phyloP scores from a whole-genome alignment of 2,797 vertebrate genomes.

The Morelia viridis region DNA sequence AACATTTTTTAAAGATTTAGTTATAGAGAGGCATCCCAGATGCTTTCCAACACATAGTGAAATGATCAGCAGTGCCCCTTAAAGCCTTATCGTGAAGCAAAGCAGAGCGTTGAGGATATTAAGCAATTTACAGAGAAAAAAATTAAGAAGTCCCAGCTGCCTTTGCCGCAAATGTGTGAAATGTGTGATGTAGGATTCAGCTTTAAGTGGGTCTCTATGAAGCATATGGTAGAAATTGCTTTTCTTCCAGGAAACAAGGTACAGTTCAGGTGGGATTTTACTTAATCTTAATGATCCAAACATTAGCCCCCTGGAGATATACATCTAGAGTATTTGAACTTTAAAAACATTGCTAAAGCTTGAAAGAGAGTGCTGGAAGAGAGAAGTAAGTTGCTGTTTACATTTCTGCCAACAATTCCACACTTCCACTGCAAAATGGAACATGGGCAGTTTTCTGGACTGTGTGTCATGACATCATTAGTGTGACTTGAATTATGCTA shows the following conservation, averaged over 20 bases:
- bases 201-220: neutral
- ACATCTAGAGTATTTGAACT: neutral
- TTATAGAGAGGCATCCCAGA: neutral
- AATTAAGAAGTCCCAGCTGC: neutral
- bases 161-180: neutral
- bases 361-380: neutral
- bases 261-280: neutral
- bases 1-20: neutral
- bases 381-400: neutral
- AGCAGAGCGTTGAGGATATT: rapidly evolving
- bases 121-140: neutral
- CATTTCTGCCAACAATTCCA: neutral
- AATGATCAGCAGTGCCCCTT: too few species aligned
- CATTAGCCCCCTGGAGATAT: neutral
- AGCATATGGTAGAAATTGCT: neutral
- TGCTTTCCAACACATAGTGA: neutral
- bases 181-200: neutral
- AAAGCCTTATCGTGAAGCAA: neutral
- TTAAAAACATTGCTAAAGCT: neutral
- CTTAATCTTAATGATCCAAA: neutral
- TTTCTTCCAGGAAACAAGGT: neutral
- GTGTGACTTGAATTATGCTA: too few species aligned
- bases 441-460: neutral
- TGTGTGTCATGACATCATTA: too few species aligned
- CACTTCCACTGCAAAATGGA: neutral